These are phyloP conservation scores for Stegophylla sp. DNA, from an alignment of 2,888 invertebrate species.

Conservation along the genomic window DNA sequence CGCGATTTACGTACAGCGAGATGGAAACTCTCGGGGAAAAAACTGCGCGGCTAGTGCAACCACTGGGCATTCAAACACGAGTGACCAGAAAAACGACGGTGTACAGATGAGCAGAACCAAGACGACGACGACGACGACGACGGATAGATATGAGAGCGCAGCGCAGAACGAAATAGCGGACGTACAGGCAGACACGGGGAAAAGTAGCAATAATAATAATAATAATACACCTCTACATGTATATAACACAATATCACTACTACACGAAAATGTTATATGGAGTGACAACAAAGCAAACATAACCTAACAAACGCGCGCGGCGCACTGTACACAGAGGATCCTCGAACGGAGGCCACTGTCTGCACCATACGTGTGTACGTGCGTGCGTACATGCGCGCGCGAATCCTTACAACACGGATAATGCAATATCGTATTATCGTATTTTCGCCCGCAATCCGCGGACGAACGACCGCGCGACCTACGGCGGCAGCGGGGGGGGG, in stretches of 20 bases:
- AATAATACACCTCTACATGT: conserved; percentile 18
- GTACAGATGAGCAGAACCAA: not conserved
- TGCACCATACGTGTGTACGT: not conserved
- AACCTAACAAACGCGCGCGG: conserved; percentile 48
- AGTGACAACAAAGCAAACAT: conserved; percentile 59
- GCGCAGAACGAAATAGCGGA: not conserved
- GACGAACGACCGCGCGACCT: not conserved
- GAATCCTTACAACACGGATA: not conserved
- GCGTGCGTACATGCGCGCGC: not conserved
- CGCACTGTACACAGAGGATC: not conserved
- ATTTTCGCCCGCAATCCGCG: not conserved
- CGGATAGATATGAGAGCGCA: conserved; percentile 15
- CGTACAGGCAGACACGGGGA: not conserved
- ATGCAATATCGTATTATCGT: no score
- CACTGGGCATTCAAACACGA: no score
- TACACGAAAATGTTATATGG: conserved; percentile 22
- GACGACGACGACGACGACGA: conserved; percentile 6
- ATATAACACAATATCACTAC: not conserved
- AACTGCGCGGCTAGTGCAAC: not conserved
- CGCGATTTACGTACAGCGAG: not conserved
- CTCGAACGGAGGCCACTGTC: not conserved
- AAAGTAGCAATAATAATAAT: not conserved
- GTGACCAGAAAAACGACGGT: not conserved
- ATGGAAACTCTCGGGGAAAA: not conserved
- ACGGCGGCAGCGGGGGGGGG: not conserved